Percentiles rank a stretch among this genome's conserved stretches.
phyloP scores from a whole-genome alignment of 2,888 invertebrate species.

The Sarcophaga carnaria region DNA sequence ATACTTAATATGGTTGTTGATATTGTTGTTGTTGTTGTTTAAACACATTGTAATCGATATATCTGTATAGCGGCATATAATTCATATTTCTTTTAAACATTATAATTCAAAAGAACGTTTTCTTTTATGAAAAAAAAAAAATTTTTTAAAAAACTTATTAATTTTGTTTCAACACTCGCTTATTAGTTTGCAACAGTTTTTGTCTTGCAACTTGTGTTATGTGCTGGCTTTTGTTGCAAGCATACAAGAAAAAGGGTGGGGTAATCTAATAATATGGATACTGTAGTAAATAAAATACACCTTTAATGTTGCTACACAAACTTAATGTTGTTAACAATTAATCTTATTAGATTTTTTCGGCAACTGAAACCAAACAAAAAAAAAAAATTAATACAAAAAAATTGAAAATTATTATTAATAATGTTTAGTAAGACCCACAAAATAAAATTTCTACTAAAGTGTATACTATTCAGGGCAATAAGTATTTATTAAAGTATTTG shows the following conservation, averaged over 20 bases:
- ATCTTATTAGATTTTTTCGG: slow-evolving; percentile 34
- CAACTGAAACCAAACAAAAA: background rate
- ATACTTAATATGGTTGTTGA: background rate
- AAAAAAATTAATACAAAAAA: too few species aligned
- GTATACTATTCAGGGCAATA: too few species aligned
- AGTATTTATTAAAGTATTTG: too few species aligned
- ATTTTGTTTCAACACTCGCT: slow-evolving; percentile 62
- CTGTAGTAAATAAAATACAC: slow-evolving; percentile 37
- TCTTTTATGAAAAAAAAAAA: too few species aligned
- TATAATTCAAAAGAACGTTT: too few species aligned
- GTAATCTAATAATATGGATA: slow-evolving; percentile 54
- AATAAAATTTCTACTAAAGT: too few species aligned
- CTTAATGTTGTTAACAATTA: slow-evolving; percentile 54
- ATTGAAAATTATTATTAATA: too few species aligned
- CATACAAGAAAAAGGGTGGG: slow-evolving; percentile 56
- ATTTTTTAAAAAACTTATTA: slow-evolving; percentile 39
- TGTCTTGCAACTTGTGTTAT: slow-evolving; percentile 3
- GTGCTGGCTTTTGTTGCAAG: background rate
- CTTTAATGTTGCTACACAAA: slow-evolving; percentile 41
- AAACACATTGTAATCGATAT: background rate
- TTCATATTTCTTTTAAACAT: too few species aligned
- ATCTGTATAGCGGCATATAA: too few species aligned
- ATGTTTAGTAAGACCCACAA: too few species aligned
- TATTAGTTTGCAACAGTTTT: background rate
- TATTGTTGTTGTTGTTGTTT: slow-evolving; percentile 4